phyloP scores from a whole-genome alignment of 2,888 invertebrate species.

The Yponomeuta malinellus region DNA sequence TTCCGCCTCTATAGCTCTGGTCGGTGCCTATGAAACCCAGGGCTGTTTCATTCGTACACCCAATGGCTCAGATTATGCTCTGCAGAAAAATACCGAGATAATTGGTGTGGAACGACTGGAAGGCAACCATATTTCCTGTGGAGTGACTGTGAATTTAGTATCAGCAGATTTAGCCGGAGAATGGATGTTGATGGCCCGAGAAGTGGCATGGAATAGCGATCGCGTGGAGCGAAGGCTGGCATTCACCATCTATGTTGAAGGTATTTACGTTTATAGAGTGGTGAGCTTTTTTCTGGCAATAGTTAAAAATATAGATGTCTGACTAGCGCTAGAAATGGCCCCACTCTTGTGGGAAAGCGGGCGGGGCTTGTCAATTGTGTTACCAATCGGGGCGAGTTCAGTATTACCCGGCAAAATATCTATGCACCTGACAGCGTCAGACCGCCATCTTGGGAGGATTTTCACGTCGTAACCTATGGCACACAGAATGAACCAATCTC shows the following conservation, averaged over 20 bases:
- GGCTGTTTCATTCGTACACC: conserved; percentile 46
- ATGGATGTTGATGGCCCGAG: conserved; percentile 50
- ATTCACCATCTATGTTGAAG: conserved; percentile 49
- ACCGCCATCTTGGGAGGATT: too few species aligned
- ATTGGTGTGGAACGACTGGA: conserved; percentile 34
- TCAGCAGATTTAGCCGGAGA: conserved; percentile 40
- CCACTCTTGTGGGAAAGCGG: too few species aligned
- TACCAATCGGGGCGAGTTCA: too few species aligned
- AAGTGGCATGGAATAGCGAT: conserved; percentile 22
- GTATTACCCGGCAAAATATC: too few species aligned
- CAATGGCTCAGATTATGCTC: conserved; percentile 32
- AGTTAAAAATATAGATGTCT: too few species aligned
- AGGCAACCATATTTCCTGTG: conserved; percentile 35
- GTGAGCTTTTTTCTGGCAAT: neutral
- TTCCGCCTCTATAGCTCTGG: neutral
- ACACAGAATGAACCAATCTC: too few species aligned
- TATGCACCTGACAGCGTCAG: too few species aligned
- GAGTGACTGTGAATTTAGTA: conserved; percentile 33
- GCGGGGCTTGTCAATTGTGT: too few species aligned
- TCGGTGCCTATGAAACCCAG: conserved; percentile 22
- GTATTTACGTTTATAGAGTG: conserved; percentile 29
- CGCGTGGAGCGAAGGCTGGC: conserved; percentile 44
- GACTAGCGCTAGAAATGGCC: too few species aligned
- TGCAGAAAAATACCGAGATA: conserved; percentile 22
- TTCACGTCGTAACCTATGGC: too few species aligned